A percentile compares a stretch with the other conserved stretches of the same genome.
Evolutionary conservation across 64 coral and sea anemone genomes (phyloP).

Genomic region (Actinia tenebrosa): DNA sequence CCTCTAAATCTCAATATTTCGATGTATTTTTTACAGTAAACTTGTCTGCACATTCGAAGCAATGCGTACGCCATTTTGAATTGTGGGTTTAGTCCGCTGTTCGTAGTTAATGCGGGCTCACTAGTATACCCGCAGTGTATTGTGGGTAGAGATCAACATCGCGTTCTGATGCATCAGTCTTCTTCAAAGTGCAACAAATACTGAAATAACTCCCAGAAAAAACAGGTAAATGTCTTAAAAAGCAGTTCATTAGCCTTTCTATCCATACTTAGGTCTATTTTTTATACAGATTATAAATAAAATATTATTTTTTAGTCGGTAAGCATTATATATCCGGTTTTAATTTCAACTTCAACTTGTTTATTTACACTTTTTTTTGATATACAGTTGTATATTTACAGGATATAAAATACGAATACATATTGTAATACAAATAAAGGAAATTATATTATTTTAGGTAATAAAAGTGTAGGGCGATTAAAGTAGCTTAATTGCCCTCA

Average conservation of each 20-base stretch:
- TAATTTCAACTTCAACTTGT: too few species aligned
- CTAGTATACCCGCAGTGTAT: neutral
- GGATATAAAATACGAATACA: too few species aligned
- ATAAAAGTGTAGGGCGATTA: too few species aligned
- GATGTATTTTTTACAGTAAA: neutral
- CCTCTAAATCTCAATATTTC: neutral
- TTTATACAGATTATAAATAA: neutral
- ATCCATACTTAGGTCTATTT: neutral
- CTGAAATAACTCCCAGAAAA: neutral
- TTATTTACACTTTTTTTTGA: too few species aligned
- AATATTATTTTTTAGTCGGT: neutral
- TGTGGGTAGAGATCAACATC: neutral
- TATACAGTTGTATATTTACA: too few species aligned
- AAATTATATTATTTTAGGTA: too few species aligned
- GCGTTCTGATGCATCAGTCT: neutral
- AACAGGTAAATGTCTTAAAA: neutral
- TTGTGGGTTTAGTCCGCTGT: neutral
- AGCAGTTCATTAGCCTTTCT: neutral
- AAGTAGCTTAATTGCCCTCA: too few species aligned
- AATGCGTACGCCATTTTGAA: neutral
- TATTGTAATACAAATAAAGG: too few species aligned
- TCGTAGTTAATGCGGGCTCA: neutral
- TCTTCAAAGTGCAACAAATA: too few species aligned
- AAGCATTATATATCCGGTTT: too few species aligned
- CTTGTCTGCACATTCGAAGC: neutral